These are phyloP conservation scores for Emydocephalus ijimae DNA, from an alignment of 2,113 vertebrate genomes.

Conservation along the genomic window DNA sequence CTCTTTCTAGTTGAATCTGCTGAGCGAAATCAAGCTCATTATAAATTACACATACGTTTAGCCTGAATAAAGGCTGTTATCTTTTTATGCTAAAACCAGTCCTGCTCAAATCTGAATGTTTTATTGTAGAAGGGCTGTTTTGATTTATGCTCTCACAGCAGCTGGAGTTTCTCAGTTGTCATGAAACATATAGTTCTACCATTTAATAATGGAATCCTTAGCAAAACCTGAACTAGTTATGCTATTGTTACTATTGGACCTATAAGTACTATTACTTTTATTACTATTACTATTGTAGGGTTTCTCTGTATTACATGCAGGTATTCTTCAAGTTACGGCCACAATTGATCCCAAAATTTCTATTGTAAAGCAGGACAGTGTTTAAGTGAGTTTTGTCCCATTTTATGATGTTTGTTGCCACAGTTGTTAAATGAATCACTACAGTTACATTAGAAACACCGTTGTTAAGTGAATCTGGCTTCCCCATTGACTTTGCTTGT, in stretches of 20 bases:
- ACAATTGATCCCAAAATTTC: background rate
- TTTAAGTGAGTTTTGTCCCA: background rate
- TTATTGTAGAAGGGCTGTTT: background rate
- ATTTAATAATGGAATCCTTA: background rate
- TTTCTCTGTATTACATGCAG: background rate
- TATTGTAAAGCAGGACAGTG: background rate
- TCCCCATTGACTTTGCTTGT: background rate
- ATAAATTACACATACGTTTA: background rate
- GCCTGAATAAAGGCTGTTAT: background rate
- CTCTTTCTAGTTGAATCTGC: background rate
- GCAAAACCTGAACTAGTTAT: background rate
- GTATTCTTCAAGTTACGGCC: background rate
- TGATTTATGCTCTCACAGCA: background rate
- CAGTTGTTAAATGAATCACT: background rate
- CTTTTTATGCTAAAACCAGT: background rate
- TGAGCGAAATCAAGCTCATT: background rate
- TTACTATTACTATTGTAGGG: background rate
- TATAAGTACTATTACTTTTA: background rate
- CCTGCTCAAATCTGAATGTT: background rate
- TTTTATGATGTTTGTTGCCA: background rate
- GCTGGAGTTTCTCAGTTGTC: background rate
- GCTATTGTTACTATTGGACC: background rate
- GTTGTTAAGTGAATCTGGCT: too few species aligned
- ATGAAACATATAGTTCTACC: background rate
- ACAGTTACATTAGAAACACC: background rate